These are phyloP conservation scores for Carabus problematicus DNA, from an alignment of 2,888 invertebrate genomes.

Conservation along the genomic window DNA sequence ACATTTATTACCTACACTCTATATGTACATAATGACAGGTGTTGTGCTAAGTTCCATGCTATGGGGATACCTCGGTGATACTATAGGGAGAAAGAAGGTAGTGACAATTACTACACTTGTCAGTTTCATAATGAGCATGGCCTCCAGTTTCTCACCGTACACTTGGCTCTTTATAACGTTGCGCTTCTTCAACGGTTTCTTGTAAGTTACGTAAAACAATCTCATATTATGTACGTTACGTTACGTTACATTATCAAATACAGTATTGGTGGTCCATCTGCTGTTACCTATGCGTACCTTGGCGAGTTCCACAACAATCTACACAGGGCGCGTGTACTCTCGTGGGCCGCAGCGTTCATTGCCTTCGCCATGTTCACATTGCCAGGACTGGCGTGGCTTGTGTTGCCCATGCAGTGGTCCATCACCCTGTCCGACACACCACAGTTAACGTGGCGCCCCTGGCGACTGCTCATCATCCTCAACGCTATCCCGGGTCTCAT, in stretches of 20 bases:
- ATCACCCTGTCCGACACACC: constrained; percentile 63
- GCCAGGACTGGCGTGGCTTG: constrained; percentile 57
- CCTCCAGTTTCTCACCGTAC: constrained; percentile 62
- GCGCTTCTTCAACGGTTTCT: constrained; percentile 63
- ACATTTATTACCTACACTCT: not conserved
- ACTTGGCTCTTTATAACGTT: constrained; percentile 63
- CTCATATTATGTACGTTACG: not conserved
- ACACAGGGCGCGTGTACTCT: constrained; percentile 59
- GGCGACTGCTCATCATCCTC: constrained; percentile 55
- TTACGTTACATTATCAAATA: constrained; percentile 35
- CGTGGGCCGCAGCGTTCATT: constrained; percentile 57
- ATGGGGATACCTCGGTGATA: constrained; percentile 68
- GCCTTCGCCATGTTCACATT: constrained; percentile 56
- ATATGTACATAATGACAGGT: constrained; percentile 58
- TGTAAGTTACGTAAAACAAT: constrained; percentile 55
- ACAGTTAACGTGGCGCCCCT: constrained; percentile 55
- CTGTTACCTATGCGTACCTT: constrained; percentile 63
- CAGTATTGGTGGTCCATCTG: constrained; percentile 60
- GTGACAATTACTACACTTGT: constrained; percentile 61
- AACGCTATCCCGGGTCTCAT: constrained; percentile 56
- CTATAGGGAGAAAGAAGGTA: constrained; percentile 62
- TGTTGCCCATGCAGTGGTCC: constrained; percentile 53
- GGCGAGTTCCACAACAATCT: constrained; percentile 63
- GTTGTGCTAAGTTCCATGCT: constrained; percentile 65
- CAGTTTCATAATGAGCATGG: constrained; percentile 61